These are phyloP conservation scores for Neomorphus geoffroyi DNA, from an alignment of 2,797 vertebrate species.

Conservation along the genomic window DNA sequence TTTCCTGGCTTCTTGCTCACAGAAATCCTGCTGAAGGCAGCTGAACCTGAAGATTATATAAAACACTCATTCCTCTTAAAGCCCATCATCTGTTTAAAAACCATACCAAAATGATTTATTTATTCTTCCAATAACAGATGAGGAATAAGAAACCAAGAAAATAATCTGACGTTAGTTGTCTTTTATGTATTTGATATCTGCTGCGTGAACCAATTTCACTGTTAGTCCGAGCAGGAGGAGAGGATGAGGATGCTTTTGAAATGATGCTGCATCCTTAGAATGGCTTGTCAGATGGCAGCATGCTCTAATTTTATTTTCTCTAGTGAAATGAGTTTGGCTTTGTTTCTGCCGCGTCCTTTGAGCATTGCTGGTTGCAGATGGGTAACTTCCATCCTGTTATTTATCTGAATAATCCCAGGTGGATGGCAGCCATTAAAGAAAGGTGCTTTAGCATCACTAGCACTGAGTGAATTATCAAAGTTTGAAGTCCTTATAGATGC, in stretches of 20 bases:
- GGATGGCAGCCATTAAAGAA: neutral
- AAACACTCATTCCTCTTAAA: constrained; percentile 32
- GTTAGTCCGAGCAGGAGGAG: neutral
- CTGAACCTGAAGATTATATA: constrained; percentile 15
- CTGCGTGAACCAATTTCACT: neutral
- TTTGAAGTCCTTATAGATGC: neutral
- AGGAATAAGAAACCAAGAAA: constrained; percentile 1
- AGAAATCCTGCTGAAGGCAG: constrained; percentile 27
- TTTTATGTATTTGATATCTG: neutral
- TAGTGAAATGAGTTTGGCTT: neutral
- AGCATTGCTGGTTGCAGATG: neutral
- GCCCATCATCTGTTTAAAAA: constrained; percentile 37
- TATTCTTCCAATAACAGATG: neutral
- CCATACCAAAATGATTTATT: neutral
- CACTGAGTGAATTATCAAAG: neutral
- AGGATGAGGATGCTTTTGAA: neutral
- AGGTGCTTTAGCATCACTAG: neutral
- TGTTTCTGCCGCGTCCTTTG: neutral
- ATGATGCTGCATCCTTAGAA: neutral
- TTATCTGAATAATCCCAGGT: neutral
- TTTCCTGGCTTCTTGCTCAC: constrained; percentile 29
- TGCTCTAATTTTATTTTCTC: neutral
- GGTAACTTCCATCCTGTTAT: neutral
- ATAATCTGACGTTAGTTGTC: constrained; percentile 22
- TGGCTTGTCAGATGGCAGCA: neutral